Evolutionary conservation across 2,888 invertebrate species (phyloP), one percentile per base, ranked within the genome.

Genomic region (Onchidella celtica): DNA sequence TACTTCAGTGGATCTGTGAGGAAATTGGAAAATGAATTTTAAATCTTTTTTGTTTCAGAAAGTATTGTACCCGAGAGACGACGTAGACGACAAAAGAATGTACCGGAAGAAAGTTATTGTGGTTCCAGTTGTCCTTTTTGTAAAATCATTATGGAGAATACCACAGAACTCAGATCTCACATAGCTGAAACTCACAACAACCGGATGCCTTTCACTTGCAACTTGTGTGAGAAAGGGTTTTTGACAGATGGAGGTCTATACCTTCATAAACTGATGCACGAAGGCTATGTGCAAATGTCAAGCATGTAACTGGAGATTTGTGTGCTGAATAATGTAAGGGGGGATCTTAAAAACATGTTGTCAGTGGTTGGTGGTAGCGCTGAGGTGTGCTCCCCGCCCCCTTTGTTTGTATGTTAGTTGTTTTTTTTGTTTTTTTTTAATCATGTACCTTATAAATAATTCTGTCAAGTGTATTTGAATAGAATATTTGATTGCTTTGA

Each of bases 191-290:
- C 27, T 0, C 80, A 80, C 61, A 21, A 63, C 2, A 66, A 27
- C 24, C 34, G 27, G 17, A 55, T 74, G 73, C 74, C 80, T 0
- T 81, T 38, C 34, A 47, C 21, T 0, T 81, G 81, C 32, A 69
- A 74, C 0, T 17, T 55, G 40, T 81, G 81, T 81, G 81, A 75
- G 36, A 81, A 81, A 81, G 66, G 73, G 11, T 81, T 66, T 69
- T 24, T 40, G 21, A 75, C 69, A 17, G 59, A 40, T 3, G 36
- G 61, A 27, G 81, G 81, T 3, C 81, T 81, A 27, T 61, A 75
- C n/a, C 81, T 73, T n/a, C 81, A 81, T 38, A 74, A 69, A 14
- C 73, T 55, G 3, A 27, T 40, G 4, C 81, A 81, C 40, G 75
- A 75, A n/a, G 75, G 75, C 3, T n/a, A n/a, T 36, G 21, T 81